phyloP scores from a whole-genome alignment of 1,140 invertebrate species.

The Drosophila bocki region DNA sequence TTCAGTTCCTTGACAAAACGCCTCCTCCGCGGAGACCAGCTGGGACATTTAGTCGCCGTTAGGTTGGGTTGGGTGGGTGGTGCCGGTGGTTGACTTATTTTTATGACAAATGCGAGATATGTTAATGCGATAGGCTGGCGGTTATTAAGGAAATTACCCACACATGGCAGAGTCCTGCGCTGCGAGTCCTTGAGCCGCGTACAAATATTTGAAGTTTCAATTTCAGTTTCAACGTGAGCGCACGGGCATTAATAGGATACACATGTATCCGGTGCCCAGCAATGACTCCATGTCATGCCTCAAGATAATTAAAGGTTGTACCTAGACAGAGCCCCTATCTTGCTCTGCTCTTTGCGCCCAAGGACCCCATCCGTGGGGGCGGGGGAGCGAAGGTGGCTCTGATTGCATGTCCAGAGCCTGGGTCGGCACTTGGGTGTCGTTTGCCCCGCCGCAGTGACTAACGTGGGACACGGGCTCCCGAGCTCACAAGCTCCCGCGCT shows the following conservation, averaged over 20 bases:
- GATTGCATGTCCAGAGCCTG: slow-evolving; percentile 54
- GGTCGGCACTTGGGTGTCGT: slow-evolving; percentile 51
- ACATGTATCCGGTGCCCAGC: slow-evolving; percentile 50
- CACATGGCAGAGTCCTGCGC: slow-evolving; percentile 55
- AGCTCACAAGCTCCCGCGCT: slow-evolving; percentile 2
- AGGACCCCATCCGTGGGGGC: neutral
- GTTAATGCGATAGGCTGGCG: slow-evolving; percentile 78
- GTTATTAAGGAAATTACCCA: slow-evolving; percentile 80
- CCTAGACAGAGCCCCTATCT: slow-evolving; percentile 13
- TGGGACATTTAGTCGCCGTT: slow-evolving; percentile 25
- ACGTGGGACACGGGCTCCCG: slow-evolving; percentile 21
- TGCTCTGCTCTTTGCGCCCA: slow-evolving; percentile 7
- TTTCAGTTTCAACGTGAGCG: slow-evolving; percentile 55
- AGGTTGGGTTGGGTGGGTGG: slow-evolving; percentile 6
- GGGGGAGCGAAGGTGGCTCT: slow-evolving; percentile 10
- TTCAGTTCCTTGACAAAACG: slow-evolving; percentile 70
- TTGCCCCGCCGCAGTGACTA: slow-evolving; percentile 52
- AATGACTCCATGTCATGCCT: slow-evolving; percentile 82
- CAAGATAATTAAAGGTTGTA: slow-evolving; percentile 81
- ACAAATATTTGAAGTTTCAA: slow-evolving; percentile 83
- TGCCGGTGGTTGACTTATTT: slow-evolving; percentile 64
- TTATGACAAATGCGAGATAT: slow-evolving; percentile 82
- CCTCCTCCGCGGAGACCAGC: slow-evolving; percentile 39
- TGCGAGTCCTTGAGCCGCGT: slow-evolving; percentile 51
- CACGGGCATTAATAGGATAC: slow-evolving; percentile 57